Conservation (phyloP, 2,113 vertebrate species). For the Galeopterus variegatus region DNA sequence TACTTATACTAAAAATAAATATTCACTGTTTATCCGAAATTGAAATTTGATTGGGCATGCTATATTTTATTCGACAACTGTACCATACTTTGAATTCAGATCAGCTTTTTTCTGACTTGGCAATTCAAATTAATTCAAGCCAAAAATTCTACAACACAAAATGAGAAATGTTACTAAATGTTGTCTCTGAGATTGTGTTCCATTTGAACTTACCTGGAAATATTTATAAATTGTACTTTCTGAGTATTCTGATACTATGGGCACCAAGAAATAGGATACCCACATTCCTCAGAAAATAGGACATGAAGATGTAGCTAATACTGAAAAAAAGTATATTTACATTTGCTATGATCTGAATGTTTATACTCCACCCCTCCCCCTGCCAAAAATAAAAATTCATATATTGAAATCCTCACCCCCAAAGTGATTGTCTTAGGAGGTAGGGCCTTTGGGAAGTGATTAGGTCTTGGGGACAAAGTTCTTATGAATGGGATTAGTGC, state of each 20-base stretch:
- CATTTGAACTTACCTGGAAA: background rate
- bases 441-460: background rate
- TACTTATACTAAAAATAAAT: background rate
- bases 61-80: constrained; percentile 26
- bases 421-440: too few relatives aligned
- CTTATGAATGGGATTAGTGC: background rate
- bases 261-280: background rate
- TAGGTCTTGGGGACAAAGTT: too few relatives aligned
- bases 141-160: background rate
- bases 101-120: constrained; percentile 18
- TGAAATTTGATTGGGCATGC: background rate
- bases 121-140: background rate
- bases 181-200: background rate
- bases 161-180: background rate
- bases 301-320: background rate
- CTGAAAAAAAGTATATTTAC: background rate
- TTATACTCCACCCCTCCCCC: too few relatives aligned
- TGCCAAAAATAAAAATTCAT: background rate
- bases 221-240: background rate
- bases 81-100: constrained; percentile 42
- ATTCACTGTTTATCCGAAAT: constrained; percentile 23
- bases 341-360: background rate
- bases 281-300: background rate
- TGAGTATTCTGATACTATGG: background rate
- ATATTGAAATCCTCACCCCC: background rate